Base-by-base conservation (phyloP, 2,888 invertebrate genomes). In the Orchesellides sinensis region DNA sequence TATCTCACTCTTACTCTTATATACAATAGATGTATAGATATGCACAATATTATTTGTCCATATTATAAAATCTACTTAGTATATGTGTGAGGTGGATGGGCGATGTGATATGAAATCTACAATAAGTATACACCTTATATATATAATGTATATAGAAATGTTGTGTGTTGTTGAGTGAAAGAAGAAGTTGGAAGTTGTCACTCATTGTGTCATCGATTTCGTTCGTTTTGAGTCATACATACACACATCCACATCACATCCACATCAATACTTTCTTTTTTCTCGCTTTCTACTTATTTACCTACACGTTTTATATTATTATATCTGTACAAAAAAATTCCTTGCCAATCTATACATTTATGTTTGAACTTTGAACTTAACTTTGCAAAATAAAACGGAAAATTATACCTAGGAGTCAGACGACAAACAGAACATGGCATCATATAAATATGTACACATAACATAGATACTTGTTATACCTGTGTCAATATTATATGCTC, bases 141-240 rank as follows among this genome's bases (percentile, higher is more conserved):
- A 59, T 59, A 52, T 10, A 19, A 52, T 52, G 27, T 59, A 25
- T 56, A 56, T 54, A 29, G 56, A 45, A 35, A 40, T 19, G 23
- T 63, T 63, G 35, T 63, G 40, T 45, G 72, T 73, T 80, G 80
- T 80, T 72, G 72, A 80, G 81, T 78, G 70, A 66, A 69, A 78
- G 84, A 82, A 84, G 86, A 83, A 83, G 83, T 85, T 84, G 84
- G 81, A 81, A 85, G 84, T 84, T 84, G 85, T 84, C 85, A 84
- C 80, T 85, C 85, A 85, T 84, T 80, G 80, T 85, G 84, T 85
- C 85, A 84, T 85, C 84, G 83, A 85, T 83, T 85, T 79, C 72
- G 74, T 56, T 66, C 59, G 45, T 56, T 70, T 70, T 59, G 45
- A 75, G 77, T 77, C 72, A 72, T 75, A 59, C 29, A 75, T 47